Evolutionary conservation across 2,888 invertebrate genomes (phyloP).

Genomic region (Drosophila prolongata): DNA sequence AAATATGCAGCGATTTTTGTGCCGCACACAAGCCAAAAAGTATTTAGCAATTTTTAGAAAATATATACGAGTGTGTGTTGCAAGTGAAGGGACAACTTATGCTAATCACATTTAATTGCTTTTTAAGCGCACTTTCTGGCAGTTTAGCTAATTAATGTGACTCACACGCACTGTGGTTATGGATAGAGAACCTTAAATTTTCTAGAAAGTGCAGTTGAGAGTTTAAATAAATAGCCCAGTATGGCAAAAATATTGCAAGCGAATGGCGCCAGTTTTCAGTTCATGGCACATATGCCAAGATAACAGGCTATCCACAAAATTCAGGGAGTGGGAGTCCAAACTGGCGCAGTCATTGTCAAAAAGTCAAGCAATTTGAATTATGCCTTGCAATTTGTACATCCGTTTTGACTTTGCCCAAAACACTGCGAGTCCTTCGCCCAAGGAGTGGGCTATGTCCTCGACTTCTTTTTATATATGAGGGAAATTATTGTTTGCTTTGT

Average conservation of each 20-base stretch:
- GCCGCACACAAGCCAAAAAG: constrained; percentile 41
- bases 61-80: constrained; percentile 12
- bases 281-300: constrained; percentile 44
- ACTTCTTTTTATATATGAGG: constrained; percentile 57
- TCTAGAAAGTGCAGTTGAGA: constrained; percentile 18
- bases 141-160: constrained; percentile 70
- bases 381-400: constrained; percentile 81
- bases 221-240: constrained; percentile 27
- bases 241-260: constrained; percentile 28
- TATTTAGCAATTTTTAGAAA: constrained; percentile 42
- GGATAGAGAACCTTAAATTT: constrained; percentile 15
- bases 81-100: constrained; percentile 56
- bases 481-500: constrained; percentile 74
- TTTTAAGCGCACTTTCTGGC: constrained; percentile 79
- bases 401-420: constrained; percentile 57
- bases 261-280: constrained; percentile 37
- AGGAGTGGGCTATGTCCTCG: constrained; percentile 9
- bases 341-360: constrained; percentile 75
- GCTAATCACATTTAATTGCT: constrained; percentile 83
- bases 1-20: constrained; percentile 54
- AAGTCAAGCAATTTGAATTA: constrained; percentile 82
- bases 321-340: constrained; percentile 28
- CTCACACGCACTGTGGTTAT: constrained; percentile 56
- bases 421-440: constrained; percentile 13
- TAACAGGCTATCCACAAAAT: constrained; percentile 47